These are phyloP conservation scores for Ispidina picta DNA, from an alignment of 2,797 vertebrate genomes.

Conservation along the genomic window DNA sequence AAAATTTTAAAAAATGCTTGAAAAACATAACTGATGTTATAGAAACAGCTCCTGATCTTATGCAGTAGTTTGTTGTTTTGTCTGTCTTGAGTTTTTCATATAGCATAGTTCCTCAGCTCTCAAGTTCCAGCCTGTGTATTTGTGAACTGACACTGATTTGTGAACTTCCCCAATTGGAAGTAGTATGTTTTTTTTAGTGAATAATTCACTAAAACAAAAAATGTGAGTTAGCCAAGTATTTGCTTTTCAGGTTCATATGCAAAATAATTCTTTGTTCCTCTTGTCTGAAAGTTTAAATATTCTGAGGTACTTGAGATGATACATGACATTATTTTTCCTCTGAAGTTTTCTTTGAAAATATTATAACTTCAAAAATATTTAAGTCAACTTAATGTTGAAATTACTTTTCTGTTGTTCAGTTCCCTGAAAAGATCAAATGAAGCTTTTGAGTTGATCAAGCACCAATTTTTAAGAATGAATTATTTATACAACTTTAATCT, in stretches of 20 bases:
- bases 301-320: neutral
- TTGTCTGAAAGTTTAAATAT: neutral
- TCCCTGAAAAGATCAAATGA: slow-evolving; percentile 42
- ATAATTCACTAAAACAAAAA: neutral
- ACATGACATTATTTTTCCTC: neutral
- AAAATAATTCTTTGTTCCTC: slow-evolving; percentile 36
- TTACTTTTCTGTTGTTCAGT: slow-evolving; percentile 40
- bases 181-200: neutral
- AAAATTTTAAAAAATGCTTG: neutral
- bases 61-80: neutral
- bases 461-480: slow-evolving; percentile 40
- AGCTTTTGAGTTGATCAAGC: slow-evolving; percentile 41
- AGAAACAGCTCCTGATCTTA: neutral
- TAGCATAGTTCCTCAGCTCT: neutral
- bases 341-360: slow-evolving; percentile 41
- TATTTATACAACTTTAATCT: slow-evolving; percentile 40
- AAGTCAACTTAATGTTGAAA: slow-evolving; percentile 40
- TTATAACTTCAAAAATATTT: slow-evolving; percentile 1
- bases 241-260: neutral
- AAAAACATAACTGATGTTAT: neutral
- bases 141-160: neutral
- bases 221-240: neutral
- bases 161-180: neutral
- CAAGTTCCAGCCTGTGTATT: neutral
- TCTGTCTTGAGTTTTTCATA: neutral